A percentile compares a stretch with the other conserved stretches of the same genome.
These are phyloP conservation scores for Pentamera pediparva DNA, from an alignment of 53 echinoderm and acorn worm genomes.

Conservation along the genomic window DNA sequence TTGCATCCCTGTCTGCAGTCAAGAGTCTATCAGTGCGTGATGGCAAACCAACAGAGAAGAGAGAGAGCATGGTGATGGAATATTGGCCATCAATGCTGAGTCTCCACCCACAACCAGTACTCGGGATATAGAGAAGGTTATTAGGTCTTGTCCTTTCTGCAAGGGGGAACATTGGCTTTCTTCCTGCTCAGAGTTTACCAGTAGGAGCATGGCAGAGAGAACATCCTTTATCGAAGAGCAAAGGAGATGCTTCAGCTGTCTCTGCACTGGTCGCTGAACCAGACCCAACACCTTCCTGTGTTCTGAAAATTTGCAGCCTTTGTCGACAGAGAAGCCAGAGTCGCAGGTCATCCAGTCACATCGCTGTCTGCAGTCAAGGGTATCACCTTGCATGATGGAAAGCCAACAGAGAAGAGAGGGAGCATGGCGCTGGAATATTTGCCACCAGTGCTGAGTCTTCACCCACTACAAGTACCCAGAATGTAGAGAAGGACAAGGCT, in stretches of 20 bases:
- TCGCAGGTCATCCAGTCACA: slow-evolving; percentile 55
- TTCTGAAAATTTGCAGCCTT: slow-evolving; percentile 41
- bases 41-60: too few relatives aligned
- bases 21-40: too few relatives aligned
- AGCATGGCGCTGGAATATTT: background rate
- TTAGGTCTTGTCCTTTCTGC: slow-evolving; percentile 25
- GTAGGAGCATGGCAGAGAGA: slow-evolving; percentile 1
- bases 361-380: slow-evolving; percentile 26
- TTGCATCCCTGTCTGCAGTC: slow-evolving; percentile 31
- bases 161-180: slow-evolving; percentile 36
- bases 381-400: too few relatives aligned
- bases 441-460: slow-evolving; percentile 5
- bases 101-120: slow-evolving; percentile 7
- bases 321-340: slow-evolving; percentile 47
- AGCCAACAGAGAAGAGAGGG: background rate
- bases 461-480: background rate
- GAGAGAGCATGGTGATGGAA: background rate
- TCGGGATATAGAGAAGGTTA: background rate
- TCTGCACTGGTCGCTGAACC: slow-evolving; percentile 41
- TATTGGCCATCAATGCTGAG: background rate
- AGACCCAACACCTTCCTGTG: slow-evolving; percentile 32
- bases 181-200: slow-evolving; percentile 29
- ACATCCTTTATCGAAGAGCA: slow-evolving; percentile 28
- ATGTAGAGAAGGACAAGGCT: background rate
- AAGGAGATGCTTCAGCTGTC: slow-evolving; percentile 52